These are phyloP conservation scores for Trachymyrmex septentrionalis DNA, from an alignment of 1,140 invertebrate species.

Conservation along the genomic window DNA sequence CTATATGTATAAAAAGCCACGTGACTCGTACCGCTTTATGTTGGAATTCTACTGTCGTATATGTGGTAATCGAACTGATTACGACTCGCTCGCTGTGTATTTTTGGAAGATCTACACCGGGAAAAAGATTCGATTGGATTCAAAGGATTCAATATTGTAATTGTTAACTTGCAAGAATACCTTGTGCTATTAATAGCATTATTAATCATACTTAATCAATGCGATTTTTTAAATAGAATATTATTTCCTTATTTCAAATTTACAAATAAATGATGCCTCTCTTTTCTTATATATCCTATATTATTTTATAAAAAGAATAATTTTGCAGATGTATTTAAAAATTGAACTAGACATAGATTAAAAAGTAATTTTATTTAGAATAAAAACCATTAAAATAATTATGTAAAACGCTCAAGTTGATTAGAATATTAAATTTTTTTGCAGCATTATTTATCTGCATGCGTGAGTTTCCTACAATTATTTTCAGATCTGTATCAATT, in stretches of 20 bases:
- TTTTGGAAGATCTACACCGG: conserved; percentile 31
- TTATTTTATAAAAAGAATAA: not conserved
- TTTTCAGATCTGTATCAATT: too few species aligned
- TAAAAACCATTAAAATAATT: too few species aligned
- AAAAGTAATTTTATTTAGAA: too few species aligned
- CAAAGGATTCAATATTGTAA: conserved; percentile 26
- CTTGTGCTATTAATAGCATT: not conserved
- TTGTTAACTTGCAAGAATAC: not conserved
- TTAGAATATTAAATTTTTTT: too few species aligned
- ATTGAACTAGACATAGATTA: too few species aligned
- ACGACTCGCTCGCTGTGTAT: conserved; percentile 19
- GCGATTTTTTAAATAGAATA: not conserved
- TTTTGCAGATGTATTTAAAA: too few species aligned
- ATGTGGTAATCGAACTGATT: conserved; percentile 35
- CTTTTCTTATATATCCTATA: not conserved
- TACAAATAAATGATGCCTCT: not conserved
- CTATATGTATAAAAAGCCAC: conserved; percentile 8
- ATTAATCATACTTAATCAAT: not conserved
- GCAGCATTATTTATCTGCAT: too few species aligned
- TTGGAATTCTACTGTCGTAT: not conserved
- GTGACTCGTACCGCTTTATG: conserved; percentile 31
- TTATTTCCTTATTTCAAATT: conserved; percentile 12
- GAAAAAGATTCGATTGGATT: not conserved
- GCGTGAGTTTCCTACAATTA: too few species aligned
- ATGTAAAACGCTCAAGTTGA: too few species aligned